Evolutionary conservation across 2,113 vertebrate genomes (phyloP).

Genomic region (Zeus faber): DNA sequence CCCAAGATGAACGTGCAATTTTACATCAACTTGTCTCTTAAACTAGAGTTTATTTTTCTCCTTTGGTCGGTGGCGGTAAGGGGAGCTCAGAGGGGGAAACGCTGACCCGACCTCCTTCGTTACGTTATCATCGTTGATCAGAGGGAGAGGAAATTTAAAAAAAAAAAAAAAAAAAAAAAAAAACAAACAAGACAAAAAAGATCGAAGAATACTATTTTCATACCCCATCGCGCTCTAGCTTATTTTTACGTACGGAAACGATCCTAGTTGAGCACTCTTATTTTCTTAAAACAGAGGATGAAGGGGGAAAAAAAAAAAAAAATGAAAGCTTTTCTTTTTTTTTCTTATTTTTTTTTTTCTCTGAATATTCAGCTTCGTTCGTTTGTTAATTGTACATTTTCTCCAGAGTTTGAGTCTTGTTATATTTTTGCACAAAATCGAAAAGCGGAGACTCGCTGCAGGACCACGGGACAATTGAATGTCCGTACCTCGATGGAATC

Average conservation of each 20-base stretch:
- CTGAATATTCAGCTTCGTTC: constrained; percentile 79
- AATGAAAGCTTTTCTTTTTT: constrained; percentile 74
- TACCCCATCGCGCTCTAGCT: constrained; percentile 92
- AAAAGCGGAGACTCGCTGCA: constrained; percentile 69
- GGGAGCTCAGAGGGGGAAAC: too few relatives aligned
- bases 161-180: constrained; percentile 68
- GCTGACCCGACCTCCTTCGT: too few relatives aligned
- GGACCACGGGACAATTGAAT: constrained; percentile 60
- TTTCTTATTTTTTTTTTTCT: constrained; percentile 74
- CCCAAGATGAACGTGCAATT: constrained; percentile 78
- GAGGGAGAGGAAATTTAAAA: constrained; percentile 66
- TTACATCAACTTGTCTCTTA: constrained; percentile 74
- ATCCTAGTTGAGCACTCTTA: constrained; percentile 87
- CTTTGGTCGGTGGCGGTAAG: constrained; percentile 27
- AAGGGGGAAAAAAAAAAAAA: constrained; percentile 11
- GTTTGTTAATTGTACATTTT: constrained; percentile 76
- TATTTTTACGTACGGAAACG: constrained; percentile 88
- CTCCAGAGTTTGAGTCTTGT: constrained; percentile 78
- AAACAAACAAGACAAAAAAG: constrained; percentile 69
- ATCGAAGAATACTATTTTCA: constrained; percentile 93
- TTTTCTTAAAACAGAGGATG: constrained; percentile 75
- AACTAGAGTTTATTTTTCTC: constrained; percentile 56
- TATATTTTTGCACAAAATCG: constrained; percentile 82
- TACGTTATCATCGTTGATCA: too few relatives aligned
- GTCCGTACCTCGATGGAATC: constrained; percentile 50